These are phyloP conservation scores for Tiphia femorata DNA, from an alignment of 2,888 invertebrate genomes.

Conservation along the genomic window DNA sequence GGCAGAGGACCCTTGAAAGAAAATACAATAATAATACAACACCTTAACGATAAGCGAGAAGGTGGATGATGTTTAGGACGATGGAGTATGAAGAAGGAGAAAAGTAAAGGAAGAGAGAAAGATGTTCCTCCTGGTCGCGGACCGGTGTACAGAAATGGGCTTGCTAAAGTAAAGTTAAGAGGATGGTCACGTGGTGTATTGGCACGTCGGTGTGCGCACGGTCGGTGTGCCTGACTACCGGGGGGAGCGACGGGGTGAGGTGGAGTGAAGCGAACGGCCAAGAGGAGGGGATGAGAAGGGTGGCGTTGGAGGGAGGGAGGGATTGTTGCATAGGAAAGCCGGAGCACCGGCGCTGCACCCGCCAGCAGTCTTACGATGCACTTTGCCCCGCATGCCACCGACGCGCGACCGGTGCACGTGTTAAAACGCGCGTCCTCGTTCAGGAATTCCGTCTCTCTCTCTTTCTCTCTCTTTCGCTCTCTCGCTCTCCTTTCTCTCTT, in stretches of 20 bases:
- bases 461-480: slow-evolving; percentile 4
- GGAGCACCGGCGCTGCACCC: slow-evolving; percentile 42
- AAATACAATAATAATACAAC: background rate
- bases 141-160: slow-evolving; percentile 40
- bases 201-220: slow-evolving; percentile 34
- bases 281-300: slow-evolving; percentile 5
- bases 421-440: background rate
- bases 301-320: slow-evolving; percentile 22
- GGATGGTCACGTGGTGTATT: slow-evolving; percentile 40
- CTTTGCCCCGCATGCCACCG: slow-evolving; percentile 45
- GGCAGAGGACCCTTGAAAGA: slow-evolving; percentile 11
- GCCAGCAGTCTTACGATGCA: slow-evolving; percentile 57
- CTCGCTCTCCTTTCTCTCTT: background rate
- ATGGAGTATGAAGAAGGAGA: background rate
- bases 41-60: background rate
- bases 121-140: background rate
- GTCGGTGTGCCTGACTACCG: no score
- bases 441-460: background rate
- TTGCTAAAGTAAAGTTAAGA: slow-evolving; percentile 35
- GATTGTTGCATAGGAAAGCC: slow-evolving; percentile 46
- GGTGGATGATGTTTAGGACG: slow-evolving; percentile 1
- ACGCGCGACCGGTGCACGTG: slow-evolving; percentile 14
- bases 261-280: slow-evolving; percentile 17
- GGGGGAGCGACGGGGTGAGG: slow-evolving; percentile 8
- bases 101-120: background rate